Conservation (phyloP, 1,140 invertebrate species). For the Camponotus pennsylvanicus region DNA sequence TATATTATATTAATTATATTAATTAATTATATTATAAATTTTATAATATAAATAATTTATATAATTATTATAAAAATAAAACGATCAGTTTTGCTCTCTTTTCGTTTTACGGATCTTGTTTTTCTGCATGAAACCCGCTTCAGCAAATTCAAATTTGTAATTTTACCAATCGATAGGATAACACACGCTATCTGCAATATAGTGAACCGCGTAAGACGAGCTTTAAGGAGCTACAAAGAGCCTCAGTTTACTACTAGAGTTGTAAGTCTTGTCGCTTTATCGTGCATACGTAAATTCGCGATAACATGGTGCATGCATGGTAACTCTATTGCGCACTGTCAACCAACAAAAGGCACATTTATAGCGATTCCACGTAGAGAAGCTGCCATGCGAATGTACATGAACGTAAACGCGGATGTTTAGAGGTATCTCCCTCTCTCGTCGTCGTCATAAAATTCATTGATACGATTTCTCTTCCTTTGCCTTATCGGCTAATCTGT, state of each 20-base stretch:
- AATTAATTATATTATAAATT: too few species aligned
- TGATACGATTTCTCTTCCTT: slow-evolving; percentile 26
- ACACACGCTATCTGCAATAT: neutral
- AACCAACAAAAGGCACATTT: slow-evolving; percentile 65
- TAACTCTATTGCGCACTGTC: slow-evolving; percentile 42
- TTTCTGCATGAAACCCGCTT: too few species aligned
- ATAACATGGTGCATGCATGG: slow-evolving; percentile 26
- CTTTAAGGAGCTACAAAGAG: slow-evolving; percentile 29
- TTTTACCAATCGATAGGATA: slow-evolving; percentile 45
- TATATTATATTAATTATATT: too few species aligned
- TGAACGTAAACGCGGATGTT: slow-evolving; percentile 16
- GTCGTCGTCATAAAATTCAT: slow-evolving; percentile 65
- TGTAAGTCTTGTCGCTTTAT: slow-evolving; percentile 46
- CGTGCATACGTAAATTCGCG: slow-evolving; percentile 42
- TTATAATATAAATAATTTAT: too few species aligned
- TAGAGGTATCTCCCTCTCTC: neutral
- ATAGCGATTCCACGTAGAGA: slow-evolving; percentile 17
- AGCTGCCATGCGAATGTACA: neutral
- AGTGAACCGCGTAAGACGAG: neutral
- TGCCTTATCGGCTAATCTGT: slow-evolving; percentile 76
- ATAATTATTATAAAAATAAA: too few species aligned
- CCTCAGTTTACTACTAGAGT: slow-evolving; percentile 29
- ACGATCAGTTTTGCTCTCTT: too few species aligned
- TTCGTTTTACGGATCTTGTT: neutral
- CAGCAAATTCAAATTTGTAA: neutral